phyloP scores from a whole-genome alignment of 2,888 invertebrate genomes.

The Clistopyga incitator region DNA sequence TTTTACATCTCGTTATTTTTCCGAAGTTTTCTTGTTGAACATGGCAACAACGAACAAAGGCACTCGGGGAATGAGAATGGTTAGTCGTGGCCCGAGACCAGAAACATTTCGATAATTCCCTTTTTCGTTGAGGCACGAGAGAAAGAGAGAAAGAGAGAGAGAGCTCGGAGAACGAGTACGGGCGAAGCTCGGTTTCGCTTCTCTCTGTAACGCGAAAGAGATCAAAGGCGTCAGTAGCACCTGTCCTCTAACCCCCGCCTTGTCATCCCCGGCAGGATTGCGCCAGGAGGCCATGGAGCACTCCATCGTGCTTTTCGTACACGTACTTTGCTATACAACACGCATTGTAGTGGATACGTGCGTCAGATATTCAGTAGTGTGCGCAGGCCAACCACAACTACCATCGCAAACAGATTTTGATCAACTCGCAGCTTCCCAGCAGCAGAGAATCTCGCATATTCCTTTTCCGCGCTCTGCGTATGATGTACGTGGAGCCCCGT shows the following conservation, averaged over 20 bases:
- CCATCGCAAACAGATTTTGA: constrained; percentile 49
- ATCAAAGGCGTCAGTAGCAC: constrained; percentile 85
- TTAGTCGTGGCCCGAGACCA: constrained; percentile 22
- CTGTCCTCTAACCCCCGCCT: constrained; percentile 82
- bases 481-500: constrained; percentile 14
- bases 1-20: neutral
- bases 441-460: constrained; percentile 20
- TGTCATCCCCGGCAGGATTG: constrained; percentile 82
- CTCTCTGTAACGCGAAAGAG: constrained; percentile 81
- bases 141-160: too few relatives aligned
- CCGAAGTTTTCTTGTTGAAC: neutral
- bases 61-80: constrained; percentile 8
- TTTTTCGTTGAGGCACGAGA: constrained; percentile 74
- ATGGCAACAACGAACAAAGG: constrained; percentile 8
- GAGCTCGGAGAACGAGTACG: constrained; percentile 33
- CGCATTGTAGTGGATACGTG: constrained; percentile 29
- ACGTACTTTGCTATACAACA: constrained; percentile 46
- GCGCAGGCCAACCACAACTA: constrained; percentile 23
- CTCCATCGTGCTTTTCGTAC: constrained; percentile 46
- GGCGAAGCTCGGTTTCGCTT: constrained; percentile 73
- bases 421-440: constrained; percentile 49
- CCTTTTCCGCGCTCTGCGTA: constrained; percentile 69
- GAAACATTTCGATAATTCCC: constrained; percentile 81
- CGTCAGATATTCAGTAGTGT: neutral
- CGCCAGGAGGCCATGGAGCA: constrained; percentile 76